phyloP scores from a whole-genome alignment of 2,113 vertebrate species.

The Hippocampus zosterae region DNA sequence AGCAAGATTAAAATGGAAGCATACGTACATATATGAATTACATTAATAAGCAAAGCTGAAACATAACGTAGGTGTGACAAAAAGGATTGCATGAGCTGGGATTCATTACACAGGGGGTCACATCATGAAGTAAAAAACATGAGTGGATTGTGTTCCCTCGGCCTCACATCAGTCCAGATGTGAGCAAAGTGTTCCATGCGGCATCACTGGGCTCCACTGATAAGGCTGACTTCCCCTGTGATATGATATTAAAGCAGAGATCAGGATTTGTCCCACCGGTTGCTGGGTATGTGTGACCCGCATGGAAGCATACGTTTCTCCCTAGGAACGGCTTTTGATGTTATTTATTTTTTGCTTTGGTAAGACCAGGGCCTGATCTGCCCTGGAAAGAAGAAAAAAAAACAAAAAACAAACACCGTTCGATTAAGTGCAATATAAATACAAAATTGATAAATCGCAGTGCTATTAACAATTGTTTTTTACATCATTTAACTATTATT shows the following conservation, averaged over 20 bases:
- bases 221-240: slow-evolving; percentile 1
- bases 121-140: neutral
- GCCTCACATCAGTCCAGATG: neutral
- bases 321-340: neutral
- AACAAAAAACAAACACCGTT: too few species aligned
- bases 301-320: neutral
- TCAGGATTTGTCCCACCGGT: neutral
- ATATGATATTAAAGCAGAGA: neutral
- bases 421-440: too few species aligned
- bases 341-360: neutral
- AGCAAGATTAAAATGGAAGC: neutral
- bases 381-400: too few species aligned
- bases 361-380: neutral
- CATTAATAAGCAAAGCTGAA: neutral
- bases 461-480: too few species aligned
- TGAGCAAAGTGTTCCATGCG: neutral
- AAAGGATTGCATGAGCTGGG: neutral
- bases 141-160: neutral
- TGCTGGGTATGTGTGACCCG: neutral
- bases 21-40: neutral
- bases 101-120: neutral
- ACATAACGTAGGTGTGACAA: neutral
- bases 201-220: neutral
- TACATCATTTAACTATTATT: too few species aligned
- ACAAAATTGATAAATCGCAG: too few species aligned